Percentiles rank a stretch among this genome's conserved stretches.
These are phyloP conservation scores for Drosophila serrata DNA, from an alignment of 1,140 invertebrate species.

Conservation along the genomic window DNA sequence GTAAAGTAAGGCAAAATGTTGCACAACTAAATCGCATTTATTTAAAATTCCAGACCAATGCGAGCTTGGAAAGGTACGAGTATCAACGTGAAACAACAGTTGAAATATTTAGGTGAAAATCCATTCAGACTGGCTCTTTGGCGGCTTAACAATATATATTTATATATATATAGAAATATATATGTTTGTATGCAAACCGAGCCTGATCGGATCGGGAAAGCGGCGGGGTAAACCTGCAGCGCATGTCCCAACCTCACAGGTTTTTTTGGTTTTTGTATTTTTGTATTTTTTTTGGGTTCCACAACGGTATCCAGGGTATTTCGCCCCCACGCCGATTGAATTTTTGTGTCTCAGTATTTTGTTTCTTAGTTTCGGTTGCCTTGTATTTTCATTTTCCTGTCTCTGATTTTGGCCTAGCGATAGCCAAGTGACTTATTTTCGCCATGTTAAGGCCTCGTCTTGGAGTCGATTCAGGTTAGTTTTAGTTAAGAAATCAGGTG, in stretches of 20 bases:
- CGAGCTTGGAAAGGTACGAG: slow-evolving; percentile 42
- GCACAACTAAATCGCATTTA: slow-evolving; percentile 80
- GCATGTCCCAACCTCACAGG: slow-evolving; percentile 46
- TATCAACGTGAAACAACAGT: slow-evolving; percentile 32
- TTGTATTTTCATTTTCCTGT: slow-evolving; percentile 38
- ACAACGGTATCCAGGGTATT: slow-evolving; percentile 20
- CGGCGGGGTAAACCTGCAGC: slow-evolving; percentile 36
- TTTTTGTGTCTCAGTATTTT: slow-evolving; percentile 24
- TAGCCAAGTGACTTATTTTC: slow-evolving; percentile 61
- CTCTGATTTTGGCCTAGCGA: slow-evolving; percentile 54
- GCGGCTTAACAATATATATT: slow-evolving; percentile 39
- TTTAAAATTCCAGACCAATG: slow-evolving; percentile 79
- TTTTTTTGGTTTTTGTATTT: too few relatives aligned
- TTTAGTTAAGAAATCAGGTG: slow-evolving; percentile 19
- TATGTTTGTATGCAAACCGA: slow-evolving; percentile 27
- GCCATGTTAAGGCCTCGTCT: slow-evolving; percentile 14
- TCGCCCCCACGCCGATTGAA: slow-evolving; percentile 44
- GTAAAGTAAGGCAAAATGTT: slow-evolving; percentile 55
- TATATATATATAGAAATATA: slow-evolving; percentile 20
- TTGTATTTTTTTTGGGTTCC: too few relatives aligned
- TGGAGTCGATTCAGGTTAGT: neutral
- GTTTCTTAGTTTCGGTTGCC: neutral
- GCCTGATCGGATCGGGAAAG: slow-evolving; percentile 17
- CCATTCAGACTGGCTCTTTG: slow-evolving; percentile 50
- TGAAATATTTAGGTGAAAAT: slow-evolving; percentile 69